Conservation (phyloP, 2,888 invertebrate species). For the Diaprepes abbreviatus region DNA sequence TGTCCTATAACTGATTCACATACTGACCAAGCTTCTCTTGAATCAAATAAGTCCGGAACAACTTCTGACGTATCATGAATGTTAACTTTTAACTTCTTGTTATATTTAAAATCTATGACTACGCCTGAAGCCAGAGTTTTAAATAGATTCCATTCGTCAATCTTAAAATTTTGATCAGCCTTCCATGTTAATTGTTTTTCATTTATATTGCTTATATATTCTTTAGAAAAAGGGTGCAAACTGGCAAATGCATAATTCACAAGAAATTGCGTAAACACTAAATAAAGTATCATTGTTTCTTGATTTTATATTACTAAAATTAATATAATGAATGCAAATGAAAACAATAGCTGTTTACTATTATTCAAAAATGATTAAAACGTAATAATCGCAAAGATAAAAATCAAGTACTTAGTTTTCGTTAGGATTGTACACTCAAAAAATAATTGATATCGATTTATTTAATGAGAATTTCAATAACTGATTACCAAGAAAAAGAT, state of each 20-base stretch:
- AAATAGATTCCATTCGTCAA: constrained; percentile 65
- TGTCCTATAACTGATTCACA: constrained; percentile 81
- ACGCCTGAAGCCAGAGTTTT: constrained; percentile 15
- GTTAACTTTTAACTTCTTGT: not conserved
- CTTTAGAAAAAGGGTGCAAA: constrained; percentile 44
- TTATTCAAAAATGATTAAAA: too few species aligned
- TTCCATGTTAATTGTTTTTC: constrained; percentile 78
- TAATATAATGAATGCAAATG: too few species aligned
- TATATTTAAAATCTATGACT: not conserved
- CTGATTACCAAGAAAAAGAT: too few species aligned
- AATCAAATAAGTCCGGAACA: constrained; percentile 82
- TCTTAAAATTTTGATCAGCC: constrained; percentile 83
- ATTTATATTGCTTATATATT: constrained; percentile 70
- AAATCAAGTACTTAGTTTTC: too few species aligned
- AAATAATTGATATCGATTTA: too few species aligned
- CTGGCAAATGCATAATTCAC: not conserved
- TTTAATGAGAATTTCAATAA: too few species aligned
- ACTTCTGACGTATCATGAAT: constrained; percentile 3
- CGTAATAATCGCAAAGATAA: too few species aligned
- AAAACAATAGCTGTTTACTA: too few species aligned
- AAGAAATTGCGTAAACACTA: not conserved
- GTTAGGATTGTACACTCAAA: too few species aligned
- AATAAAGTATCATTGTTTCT: not conserved
- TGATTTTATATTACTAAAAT: too few species aligned
- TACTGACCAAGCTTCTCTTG: constrained; percentile 81